Conservation (phyloP, 1,140 invertebrate genomes). For the Sitophilus oryzae region DNA sequence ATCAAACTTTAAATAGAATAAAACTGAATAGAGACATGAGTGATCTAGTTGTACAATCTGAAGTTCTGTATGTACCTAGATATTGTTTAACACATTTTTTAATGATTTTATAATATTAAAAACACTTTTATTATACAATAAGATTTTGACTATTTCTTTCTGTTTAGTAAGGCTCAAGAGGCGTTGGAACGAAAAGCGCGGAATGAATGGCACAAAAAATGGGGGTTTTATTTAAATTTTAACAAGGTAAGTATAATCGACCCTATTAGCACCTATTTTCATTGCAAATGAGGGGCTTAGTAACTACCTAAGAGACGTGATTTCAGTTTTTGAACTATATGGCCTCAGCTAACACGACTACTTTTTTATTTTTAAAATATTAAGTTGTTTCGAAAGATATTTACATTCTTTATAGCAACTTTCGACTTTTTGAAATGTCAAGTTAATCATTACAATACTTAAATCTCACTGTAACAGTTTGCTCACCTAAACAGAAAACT, state of each 20-base stretch:
- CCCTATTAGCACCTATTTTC: not conserved
- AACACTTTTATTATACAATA: no score
- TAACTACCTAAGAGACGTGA: no score
- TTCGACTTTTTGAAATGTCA: not conserved
- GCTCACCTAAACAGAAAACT: no score
- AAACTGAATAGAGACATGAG: no score
- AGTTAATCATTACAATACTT: no score
- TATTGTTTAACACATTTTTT: not conserved
- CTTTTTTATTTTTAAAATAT: no score
- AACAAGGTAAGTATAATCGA: constrained; percentile 18
- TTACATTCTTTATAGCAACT: not conserved
- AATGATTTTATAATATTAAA: no score
- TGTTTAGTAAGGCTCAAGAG: constrained; percentile 23
- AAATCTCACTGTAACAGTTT: no score
- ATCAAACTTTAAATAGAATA: not conserved
- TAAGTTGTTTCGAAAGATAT: not conserved
- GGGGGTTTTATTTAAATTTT: constrained; percentile 26
- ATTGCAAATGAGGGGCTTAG: not conserved
- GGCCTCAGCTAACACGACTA: no score
- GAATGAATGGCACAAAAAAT: constrained; percentile 26
- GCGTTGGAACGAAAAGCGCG: constrained; percentile 23
- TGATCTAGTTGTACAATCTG: not conserved
- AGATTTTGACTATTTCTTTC: constrained; percentile 4
- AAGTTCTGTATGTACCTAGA: not conserved
- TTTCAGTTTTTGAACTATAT: no score